phyloP scores from a whole-genome alignment of 1,140 invertebrate species.

The Drosophila serrata region DNA sequence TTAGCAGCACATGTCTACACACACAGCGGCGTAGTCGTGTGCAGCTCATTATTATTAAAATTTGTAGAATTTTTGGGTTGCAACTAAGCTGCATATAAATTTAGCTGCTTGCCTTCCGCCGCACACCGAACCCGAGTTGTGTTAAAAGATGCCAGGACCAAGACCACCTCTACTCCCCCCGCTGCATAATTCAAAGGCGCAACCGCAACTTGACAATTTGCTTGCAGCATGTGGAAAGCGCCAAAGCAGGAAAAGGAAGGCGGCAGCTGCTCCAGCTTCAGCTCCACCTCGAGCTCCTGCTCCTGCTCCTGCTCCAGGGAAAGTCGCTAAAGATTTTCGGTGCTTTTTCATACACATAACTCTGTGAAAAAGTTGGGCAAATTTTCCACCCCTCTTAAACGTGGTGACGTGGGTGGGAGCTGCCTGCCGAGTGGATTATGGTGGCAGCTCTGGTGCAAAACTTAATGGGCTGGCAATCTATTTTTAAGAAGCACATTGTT shows the following conservation, averaged over 20 bases:
- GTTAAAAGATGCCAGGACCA: slow-evolving; percentile 62
- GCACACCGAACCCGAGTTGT: slow-evolving; percentile 26
- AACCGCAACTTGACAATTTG: slow-evolving; percentile 83
- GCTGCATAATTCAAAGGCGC: slow-evolving; percentile 80
- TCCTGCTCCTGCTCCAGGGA: slow-evolving; percentile 2
- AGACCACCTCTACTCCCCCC: slow-evolving; percentile 11
- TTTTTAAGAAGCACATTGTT: slow-evolving; percentile 61
- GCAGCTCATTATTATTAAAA: slow-evolving; percentile 82
- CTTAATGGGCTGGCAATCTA: slow-evolving; percentile 62
- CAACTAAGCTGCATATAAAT: slow-evolving; percentile 83
- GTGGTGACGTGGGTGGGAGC: not conserved
- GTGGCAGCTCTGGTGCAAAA: slow-evolving; percentile 28
- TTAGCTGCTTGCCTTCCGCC: slow-evolving; percentile 57
- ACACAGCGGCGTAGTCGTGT: slow-evolving; percentile 45
- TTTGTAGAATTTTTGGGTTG: slow-evolving; percentile 82
- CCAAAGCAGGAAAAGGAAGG: slow-evolving; percentile 49
- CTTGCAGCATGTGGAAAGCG: slow-evolving; percentile 54
- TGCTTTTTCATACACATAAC: slow-evolving; percentile 64
- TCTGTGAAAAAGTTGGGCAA: slow-evolving; percentile 55
- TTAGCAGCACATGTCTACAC: slow-evolving; percentile 66
- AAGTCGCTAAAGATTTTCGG: slow-evolving; percentile 57
- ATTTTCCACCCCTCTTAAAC: slow-evolving; percentile 20
- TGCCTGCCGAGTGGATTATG: slow-evolving; percentile 23
- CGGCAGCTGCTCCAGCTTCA: slow-evolving; percentile 31
- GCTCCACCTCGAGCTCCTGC: not conserved